Evolutionary conservation across 2,888 invertebrate genomes (phyloP).

Genomic region (Nemotelus pantherinus): DNA sequence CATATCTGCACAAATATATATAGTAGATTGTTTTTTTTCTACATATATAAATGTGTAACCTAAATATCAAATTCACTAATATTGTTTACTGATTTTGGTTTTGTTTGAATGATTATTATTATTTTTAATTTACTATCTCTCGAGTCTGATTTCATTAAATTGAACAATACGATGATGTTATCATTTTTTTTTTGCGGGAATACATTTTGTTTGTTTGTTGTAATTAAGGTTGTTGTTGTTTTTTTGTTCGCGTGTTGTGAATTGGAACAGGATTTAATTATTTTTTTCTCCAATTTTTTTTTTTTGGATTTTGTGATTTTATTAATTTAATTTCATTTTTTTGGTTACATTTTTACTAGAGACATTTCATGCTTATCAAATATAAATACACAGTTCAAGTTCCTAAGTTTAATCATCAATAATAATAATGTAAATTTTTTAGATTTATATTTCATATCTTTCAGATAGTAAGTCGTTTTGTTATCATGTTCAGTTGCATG

Average conservation of each 20-base stretch:
- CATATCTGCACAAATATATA: not conserved
- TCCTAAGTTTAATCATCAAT: not conserved
- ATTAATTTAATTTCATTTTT: not conserved
- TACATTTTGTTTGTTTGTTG: not conserved
- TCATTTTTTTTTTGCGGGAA: not conserved
- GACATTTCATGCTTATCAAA: not conserved
- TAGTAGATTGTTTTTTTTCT: not conserved
- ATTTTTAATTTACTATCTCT: not conserved
- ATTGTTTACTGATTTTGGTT: slow-evolving; percentile 4
- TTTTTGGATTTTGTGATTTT: not conserved
- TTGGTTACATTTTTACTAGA: slow-evolving; percentile 6
- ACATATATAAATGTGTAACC: too few relatives aligned
- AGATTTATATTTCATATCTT: slow-evolving; percentile 24
- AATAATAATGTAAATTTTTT: not conserved
- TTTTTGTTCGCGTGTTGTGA: not conserved
- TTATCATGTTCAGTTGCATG: not conserved
- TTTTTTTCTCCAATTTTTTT: not conserved
- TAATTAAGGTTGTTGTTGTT: not conserved
- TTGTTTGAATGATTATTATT: not conserved
- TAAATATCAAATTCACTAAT: slow-evolving; percentile 10
- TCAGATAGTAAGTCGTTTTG: slow-evolving; percentile 33
- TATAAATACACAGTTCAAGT: slow-evolving; percentile 7
- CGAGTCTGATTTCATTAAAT: not conserved
- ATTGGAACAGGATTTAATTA: not conserved
- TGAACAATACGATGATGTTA: not conserved